Percentiles rank a stretch among this genome's conserved stretches.
Evolutionary conservation across 2,888 invertebrate genomes (phyloP).

Genomic region (Periphyllus acericola): DNA sequence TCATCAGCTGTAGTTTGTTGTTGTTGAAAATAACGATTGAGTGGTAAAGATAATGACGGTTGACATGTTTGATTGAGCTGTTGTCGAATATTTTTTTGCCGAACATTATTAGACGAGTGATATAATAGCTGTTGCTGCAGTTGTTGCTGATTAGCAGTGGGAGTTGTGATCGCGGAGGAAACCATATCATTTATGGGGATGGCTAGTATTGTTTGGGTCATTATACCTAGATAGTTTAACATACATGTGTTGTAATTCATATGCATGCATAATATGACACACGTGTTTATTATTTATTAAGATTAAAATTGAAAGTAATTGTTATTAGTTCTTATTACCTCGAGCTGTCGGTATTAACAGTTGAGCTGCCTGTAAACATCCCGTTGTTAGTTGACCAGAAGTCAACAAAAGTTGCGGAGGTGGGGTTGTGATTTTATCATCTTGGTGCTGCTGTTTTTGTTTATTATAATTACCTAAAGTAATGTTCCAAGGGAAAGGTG

Average conservation of each 20-base stretch:
- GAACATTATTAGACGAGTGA: slow-evolving; percentile 23
- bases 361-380: slow-evolving; percentile 88
- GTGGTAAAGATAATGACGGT: slow-evolving; percentile 18
- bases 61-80: slow-evolving; percentile 47
- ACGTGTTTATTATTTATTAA: no score
- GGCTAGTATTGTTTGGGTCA: slow-evolving; percentile 94
- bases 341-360: slow-evolving; percentile 94
- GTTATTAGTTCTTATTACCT: slow-evolving; percentile 71
- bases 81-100: slow-evolving; percentile 24
- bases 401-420: slow-evolving; percentile 93
- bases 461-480: slow-evolving; percentile 23
- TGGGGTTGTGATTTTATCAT: slow-evolving; percentile 70
- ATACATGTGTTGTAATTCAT: background rate
- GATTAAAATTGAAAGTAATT: background rate
- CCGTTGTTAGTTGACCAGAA: slow-evolving; percentile 90
- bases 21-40: slow-evolving; percentile 40
- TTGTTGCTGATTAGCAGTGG: slow-evolving; percentile 29
- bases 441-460: slow-evolving; percentile 31
- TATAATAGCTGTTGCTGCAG: slow-evolving; percentile 30
- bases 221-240: slow-evolving; percentile 78
- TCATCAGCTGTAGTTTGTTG: slow-evolving; percentile 18
- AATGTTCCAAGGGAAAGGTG: slow-evolving; percentile 51
- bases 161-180: slow-evolving; percentile 7
- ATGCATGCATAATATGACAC: no score
- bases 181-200: slow-evolving; percentile 89